Base-by-base conservation (phyloP, 1,140 invertebrate species). In the Macrostomum lignano region DNA sequence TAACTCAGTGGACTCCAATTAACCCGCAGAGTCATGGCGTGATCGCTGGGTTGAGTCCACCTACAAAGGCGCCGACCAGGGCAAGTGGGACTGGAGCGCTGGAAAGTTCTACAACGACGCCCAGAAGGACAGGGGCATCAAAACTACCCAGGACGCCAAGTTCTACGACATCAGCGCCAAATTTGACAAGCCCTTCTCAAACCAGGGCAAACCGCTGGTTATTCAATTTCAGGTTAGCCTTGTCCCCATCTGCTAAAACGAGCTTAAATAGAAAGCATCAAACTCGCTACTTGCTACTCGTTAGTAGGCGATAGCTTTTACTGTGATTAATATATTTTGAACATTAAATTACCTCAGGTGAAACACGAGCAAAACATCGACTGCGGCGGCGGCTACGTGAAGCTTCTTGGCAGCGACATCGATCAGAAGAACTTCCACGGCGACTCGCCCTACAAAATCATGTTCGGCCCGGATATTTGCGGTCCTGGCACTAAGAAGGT, bases 331-430 rank as follows among this genome's bases (percentile, higher is more conserved):
- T n/a, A n/a, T n/a, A n/a, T n/a, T n/a, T n/a, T n/a, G n/a, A n/a
- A n/a, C n/a, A n/a, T n/a, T n/a, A n/a, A n/a, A n/a, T n/a, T n/a
- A n/a, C n/a, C n/a, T n/a, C n/a, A n/a, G 6, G 82, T 98, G 0
- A 98, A 96, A 55, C 91, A 98, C 52, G 88, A 96, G 56, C 91
- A 98, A 52, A 86, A 82, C 51, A 98, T 98, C 50, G 91, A 98
- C 56, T 98, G 91, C 48, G 91, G 91, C 34, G 91, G 91, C 51
- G 91, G 88, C 34, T 98, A 98, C 48, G 59, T 84, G 10, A 98
- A 98, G 62, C 57, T 98, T 1, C 93, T 91, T 48, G 70, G 84
- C 52, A 82, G 75, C 52, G 70, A 69, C 21, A 56, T 93, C 17
- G 70, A 88, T 21, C 75, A 76, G 46, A 74, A 72, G 40, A 71